Evolutionary conservation across 2,888 invertebrate genomes (phyloP).

Genomic region (Cataglyphis cursor): DNA sequence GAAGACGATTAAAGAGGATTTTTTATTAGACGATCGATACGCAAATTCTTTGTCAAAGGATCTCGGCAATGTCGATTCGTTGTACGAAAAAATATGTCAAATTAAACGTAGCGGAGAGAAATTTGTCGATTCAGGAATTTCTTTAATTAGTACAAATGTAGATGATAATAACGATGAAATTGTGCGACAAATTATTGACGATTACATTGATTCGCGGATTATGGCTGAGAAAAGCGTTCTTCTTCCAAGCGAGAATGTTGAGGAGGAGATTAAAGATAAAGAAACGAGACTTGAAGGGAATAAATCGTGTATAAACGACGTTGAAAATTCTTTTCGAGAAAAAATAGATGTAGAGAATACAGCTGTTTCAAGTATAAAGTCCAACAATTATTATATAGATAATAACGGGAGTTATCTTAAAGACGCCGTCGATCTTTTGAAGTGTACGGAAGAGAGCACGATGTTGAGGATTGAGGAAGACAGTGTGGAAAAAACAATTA

Average conservation of each 20-base stretch:
- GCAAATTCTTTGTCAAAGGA: neutral
- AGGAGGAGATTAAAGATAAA: neutral
- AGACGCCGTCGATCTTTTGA: neutral
- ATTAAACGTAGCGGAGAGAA: neutral
- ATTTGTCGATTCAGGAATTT: neutral
- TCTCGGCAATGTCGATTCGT: neutral
- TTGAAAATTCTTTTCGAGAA: constrained; percentile 1
- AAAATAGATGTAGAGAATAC: neutral
- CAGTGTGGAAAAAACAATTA: neutral
- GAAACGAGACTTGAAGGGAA: neutral
- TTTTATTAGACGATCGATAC: neutral
- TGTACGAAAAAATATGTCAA: neutral
- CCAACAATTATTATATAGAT: neutral
- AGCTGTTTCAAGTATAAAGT: neutral
- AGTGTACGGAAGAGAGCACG: neutral
- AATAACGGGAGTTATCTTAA: neutral
- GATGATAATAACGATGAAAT: neutral
- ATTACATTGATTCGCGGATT: neutral
- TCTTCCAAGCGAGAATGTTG: neutral
- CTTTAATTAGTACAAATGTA: neutral
- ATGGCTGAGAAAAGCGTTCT: neutral
- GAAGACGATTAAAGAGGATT: constrained; percentile 2
- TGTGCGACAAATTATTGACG: neutral
- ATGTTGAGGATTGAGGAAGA: neutral
- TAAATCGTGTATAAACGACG: neutral